Evolutionary conservation across 2,113 vertebrate species (phyloP).

Genomic region (Elachura formosa): DNA sequence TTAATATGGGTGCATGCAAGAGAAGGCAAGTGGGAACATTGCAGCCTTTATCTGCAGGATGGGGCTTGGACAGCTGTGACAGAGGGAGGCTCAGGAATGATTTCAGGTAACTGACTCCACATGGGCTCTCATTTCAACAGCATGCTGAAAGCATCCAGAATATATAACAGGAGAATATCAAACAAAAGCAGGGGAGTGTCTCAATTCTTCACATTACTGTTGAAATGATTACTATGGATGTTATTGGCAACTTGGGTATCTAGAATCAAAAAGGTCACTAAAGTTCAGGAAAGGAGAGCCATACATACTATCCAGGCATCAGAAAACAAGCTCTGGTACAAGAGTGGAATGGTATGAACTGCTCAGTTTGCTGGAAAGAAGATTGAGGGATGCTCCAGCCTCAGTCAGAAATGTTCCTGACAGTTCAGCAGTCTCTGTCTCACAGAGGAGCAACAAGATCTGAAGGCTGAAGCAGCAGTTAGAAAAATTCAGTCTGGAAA

Average conservation of each 20-base stretch:
- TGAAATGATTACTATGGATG: not conserved
- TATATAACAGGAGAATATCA: not conserved
- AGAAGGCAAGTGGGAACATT: not conserved
- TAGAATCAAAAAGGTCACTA: not conserved
- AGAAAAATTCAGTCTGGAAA: not conserved
- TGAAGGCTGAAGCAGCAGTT: not conserved
- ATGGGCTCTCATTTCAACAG: slow-evolving; percentile 5
- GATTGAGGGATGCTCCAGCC: not conserved
- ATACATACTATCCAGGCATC: not conserved
- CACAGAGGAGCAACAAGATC: not conserved
- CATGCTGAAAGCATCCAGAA: not conserved
- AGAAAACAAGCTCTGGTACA: not conserved
- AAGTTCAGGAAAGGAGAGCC: not conserved
- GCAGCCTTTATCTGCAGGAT: not conserved
- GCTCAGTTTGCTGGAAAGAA: not conserved
- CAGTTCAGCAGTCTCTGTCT: not conserved
- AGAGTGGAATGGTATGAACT: not conserved
- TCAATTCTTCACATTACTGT: fast-evolving
- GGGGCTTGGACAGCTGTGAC: not conserved
- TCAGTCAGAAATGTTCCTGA: not conserved
- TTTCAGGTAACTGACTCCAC: not conserved
- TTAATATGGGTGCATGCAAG: not conserved
- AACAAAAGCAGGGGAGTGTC: not conserved
- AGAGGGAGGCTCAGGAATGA: not conserved
- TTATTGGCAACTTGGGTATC: not conserved